Evolutionary conservation across 2,888 invertebrate species (phyloP).

Genomic region (Xylocampa areola): DNA sequence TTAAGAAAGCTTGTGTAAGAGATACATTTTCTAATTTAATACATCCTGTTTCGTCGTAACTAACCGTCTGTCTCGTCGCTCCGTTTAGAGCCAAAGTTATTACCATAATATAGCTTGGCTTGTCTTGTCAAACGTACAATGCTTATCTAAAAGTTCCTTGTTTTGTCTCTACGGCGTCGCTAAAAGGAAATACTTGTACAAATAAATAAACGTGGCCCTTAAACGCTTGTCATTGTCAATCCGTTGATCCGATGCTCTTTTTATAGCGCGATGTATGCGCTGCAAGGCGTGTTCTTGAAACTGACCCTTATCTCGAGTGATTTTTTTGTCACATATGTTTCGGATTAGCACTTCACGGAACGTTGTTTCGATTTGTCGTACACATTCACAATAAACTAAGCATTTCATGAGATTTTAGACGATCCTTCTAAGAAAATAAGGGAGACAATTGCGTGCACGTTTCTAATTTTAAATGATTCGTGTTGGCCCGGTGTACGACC

Average conservation of each 20-base stretch:
- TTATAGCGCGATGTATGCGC: slow-evolving; percentile 80
- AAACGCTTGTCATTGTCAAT: slow-evolving; percentile 89
- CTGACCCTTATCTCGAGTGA: slow-evolving; percentile 84
- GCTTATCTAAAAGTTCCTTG: slow-evolving; percentile 86
- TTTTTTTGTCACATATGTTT: slow-evolving; percentile 87
- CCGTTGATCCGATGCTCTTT: slow-evolving; percentile 82
- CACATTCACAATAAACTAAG: slow-evolving; percentile 50
- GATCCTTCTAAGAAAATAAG: slow-evolving; percentile 47
- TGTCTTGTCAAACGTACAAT: slow-evolving; percentile 73
- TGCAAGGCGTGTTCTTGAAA: slow-evolving; percentile 84
- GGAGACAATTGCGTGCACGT: slow-evolving; percentile 53
- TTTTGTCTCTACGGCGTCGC: slow-evolving; percentile 82
- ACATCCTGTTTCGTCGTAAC: slow-evolving; percentile 75
- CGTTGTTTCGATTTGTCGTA: slow-evolving; percentile 74
- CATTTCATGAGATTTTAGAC: slow-evolving; percentile 58
- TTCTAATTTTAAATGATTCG: slow-evolving; percentile 51
- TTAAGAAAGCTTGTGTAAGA: slow-evolving; percentile 56
- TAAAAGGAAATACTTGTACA: slow-evolving; percentile 89
- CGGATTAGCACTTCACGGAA: slow-evolving; percentile 88
- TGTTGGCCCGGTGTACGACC: slow-evolving; percentile 72
- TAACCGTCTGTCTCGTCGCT: slow-evolving; percentile 70
- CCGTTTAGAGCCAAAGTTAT: slow-evolving; percentile 78
- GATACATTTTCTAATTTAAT: slow-evolving; percentile 79
- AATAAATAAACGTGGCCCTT: slow-evolving; percentile 86
- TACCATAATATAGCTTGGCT: slow-evolving; percentile 79